Evolutionary conservation across 1,140 invertebrate species (phyloP), one percentile per base, ranked within the genome.

Genomic region (Carcinoscorpius rotundicauda): DNA sequence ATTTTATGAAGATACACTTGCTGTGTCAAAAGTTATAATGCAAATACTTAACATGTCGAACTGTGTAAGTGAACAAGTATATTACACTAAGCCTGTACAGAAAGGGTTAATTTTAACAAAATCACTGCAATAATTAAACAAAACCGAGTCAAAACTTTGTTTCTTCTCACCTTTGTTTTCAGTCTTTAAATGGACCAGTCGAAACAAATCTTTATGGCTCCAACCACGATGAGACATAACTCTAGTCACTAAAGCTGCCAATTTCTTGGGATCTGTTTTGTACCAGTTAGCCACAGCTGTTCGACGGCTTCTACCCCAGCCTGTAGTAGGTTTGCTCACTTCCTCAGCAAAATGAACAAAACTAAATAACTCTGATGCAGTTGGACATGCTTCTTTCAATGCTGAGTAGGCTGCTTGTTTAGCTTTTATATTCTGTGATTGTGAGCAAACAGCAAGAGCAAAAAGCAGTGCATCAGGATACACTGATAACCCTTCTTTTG

Each of bases 131-230:
- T 29, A 29, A 29, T 29, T 29, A 29, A 29, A 29, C 29, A 29
- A 29, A 29, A 29, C 29, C 2, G 29, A 29, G 29, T 29, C 29
- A 1, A 29, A 29, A 29, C 29, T 29, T 29, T 29, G 29, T 1
- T 29, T 29, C 29, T 29, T 29, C 68, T 72, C 76, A 83, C 82
- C 79, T 76, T 75, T 71, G 70, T 79, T 77, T 68, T 72, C 73
- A 29, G 75, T 69, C 69, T 81, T 81, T 4, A 81, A 69, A 77
- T 88, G 86, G 29, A 82, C 78, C 52, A 87, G 79, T 68, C 83
- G 81, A 3, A 88, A 74, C 5, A 87, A 76, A 69, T 86, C 86
- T 66, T 82, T 83, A 72, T 88, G 86, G 3, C 82, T 82, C 77
- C 85, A 86, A 3, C 83, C 83, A 71, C 85, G 80, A 69, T 83